Evolutionary conservation across 2,888 invertebrate genomes (phyloP).

Genomic region (Timema podura): DNA sequence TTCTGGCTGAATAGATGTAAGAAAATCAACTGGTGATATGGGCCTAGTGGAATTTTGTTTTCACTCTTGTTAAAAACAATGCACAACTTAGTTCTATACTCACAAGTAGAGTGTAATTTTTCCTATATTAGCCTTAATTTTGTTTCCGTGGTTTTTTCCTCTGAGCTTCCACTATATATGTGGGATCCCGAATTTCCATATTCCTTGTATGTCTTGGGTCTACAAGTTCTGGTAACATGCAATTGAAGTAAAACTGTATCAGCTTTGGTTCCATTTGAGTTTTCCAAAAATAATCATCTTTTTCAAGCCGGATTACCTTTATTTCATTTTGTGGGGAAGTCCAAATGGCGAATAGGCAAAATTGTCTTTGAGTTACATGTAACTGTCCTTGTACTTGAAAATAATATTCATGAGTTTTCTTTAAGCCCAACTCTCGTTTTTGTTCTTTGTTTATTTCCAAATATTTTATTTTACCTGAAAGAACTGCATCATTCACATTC

Average conservation of each 20-base stretch:
- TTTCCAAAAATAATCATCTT: slow-evolving; percentile 11
- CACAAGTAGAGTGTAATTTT: no score
- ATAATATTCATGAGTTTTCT: background rate
- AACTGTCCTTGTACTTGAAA: slow-evolving; percentile 24
- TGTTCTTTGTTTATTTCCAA: no score
- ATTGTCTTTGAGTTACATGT: slow-evolving; percentile 12
- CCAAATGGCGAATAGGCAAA: slow-evolving; percentile 13
- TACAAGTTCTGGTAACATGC: slow-evolving; percentile 12
- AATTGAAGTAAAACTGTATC: background rate
- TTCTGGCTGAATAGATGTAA: no score
- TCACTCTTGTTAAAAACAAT: no score
- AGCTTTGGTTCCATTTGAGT: background rate
- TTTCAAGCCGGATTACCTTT: background rate
- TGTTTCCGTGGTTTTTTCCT: background rate
- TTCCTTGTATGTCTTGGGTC: background rate
- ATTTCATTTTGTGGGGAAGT: background rate
- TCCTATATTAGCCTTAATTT: background rate
- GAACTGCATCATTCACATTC: slow-evolving; percentile 23
- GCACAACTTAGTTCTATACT: no score
- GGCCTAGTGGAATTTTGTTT: no score
- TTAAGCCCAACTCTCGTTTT: no score
- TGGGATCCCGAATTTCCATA: background rate
- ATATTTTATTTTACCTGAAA: slow-evolving; percentile 1
- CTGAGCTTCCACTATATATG: background rate
- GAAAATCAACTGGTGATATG: no score